A percentile compares a stretch with the other conserved stretches of the same genome.
Evolutionary conservation across 2,797 vertebrate species (phyloP).

Genomic region (Urosaurus nigricauda): DNA sequence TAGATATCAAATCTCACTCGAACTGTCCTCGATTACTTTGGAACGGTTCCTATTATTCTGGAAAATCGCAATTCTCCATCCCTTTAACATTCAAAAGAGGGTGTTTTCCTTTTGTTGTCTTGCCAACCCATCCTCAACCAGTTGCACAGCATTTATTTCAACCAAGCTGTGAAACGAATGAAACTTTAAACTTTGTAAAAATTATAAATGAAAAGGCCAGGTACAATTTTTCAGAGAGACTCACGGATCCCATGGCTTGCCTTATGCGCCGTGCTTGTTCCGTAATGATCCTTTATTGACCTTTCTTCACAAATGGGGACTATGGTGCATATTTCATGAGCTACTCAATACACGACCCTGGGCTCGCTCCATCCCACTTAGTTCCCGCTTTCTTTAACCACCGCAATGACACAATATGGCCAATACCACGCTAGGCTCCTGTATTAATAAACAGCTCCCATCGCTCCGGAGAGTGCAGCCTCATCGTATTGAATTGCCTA

Average conservation of each 20-base stretch:
- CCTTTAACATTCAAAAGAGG: no score
- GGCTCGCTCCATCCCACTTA: not conserved
- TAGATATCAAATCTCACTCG: not conserved
- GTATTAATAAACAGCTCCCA: constrained; percentile 5
- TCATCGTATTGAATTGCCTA: not conserved
- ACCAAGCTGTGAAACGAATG: not conserved
- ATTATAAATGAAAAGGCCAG: not conserved
- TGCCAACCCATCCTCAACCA: not conserved
- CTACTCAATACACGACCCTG: not conserved
- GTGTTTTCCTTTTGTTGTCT: not conserved
- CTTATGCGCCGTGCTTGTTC: not conserved
- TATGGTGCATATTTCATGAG: not conserved
- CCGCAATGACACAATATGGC: not conserved
- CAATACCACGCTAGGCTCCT: not conserved
- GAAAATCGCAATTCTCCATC: not conserved
- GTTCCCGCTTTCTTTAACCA: not conserved
- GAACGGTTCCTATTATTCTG: not conserved
- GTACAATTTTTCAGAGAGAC: not conserved
- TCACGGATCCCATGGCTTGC: not conserved
- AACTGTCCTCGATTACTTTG: not conserved
- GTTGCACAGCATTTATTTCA: not conserved
- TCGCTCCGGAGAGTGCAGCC: not conserved
- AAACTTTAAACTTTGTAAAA: not conserved
- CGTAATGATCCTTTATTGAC: not conserved
- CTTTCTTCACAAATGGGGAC: not conserved